Evolutionary conservation across 2,888 invertebrate genomes (phyloP).

Genomic region (Noctua janthina): DNA sequence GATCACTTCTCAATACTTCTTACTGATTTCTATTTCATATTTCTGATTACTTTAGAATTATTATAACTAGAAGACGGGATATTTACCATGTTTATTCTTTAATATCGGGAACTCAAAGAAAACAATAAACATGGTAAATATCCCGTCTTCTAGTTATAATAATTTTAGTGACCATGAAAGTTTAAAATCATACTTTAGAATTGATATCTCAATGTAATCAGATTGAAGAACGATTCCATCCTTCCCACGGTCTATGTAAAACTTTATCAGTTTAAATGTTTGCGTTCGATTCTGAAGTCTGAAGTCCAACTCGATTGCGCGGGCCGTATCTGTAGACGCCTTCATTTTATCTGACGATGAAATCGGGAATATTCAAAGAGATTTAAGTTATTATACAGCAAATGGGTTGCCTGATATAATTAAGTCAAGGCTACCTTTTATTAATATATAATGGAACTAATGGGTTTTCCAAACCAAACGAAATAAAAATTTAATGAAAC

Average conservation of each 20-base stretch:
- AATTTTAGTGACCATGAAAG: no score
- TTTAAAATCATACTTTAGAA: not conserved
- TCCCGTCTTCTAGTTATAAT: no score
- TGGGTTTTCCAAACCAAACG: no score
- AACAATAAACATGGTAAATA: no score
- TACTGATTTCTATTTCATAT: not conserved
- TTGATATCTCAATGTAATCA: constrained; percentile 1
- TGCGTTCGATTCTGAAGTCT: constrained; percentile 24
- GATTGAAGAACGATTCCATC: constrained; percentile 1
- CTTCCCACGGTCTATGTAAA: constrained; percentile 13
- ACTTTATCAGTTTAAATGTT: constrained; percentile 30
- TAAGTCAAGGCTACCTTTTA: no score
- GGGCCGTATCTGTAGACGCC: constrained; percentile 3
- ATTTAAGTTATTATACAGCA: not conserved
- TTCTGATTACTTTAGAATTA: not conserved
- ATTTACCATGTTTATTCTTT: no score
- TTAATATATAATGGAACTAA: no score
- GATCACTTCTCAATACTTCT: not conserved
- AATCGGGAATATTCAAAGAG: not conserved
- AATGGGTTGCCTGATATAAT: no score
- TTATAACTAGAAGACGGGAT: no score
- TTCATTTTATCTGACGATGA: constrained; percentile 9
- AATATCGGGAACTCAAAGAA: no score
- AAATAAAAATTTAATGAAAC: no score
- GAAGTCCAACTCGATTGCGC: not conserved